Evolutionary conservation across 2,888 invertebrate genomes (phyloP).

Genomic region (Dioctria linearis): DNA sequence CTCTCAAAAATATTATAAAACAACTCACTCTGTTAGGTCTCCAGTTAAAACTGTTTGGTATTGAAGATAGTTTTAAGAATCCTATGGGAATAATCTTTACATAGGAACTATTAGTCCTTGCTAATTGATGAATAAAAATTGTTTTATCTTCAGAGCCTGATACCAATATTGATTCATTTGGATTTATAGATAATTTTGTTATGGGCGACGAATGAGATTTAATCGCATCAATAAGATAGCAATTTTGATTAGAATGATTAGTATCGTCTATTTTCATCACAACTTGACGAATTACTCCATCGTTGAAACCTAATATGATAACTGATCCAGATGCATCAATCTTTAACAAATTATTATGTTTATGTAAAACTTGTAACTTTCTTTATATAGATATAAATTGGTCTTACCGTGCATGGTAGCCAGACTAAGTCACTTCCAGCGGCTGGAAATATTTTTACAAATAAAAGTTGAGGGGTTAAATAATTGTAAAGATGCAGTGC

Average conservation of each 20-base stretch:
- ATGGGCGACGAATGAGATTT: slow-evolving; percentile 81
- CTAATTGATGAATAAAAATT: slow-evolving; percentile 78
- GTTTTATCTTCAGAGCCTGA: slow-evolving; percentile 80
- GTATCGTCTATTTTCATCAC: slow-evolving; percentile 62
- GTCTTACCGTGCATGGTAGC: slow-evolving; percentile 77
- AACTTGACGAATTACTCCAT: slow-evolving; percentile 79
- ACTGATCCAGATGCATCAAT: slow-evolving; percentile 78
- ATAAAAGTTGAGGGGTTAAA: slow-evolving; percentile 74
- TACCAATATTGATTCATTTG: slow-evolving; percentile 74
- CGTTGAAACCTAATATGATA: slow-evolving; percentile 79
- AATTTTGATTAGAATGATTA: slow-evolving; percentile 55
- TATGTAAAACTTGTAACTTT: neutral
- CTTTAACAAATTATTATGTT: slow-evolving; percentile 65
- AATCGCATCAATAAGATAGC: slow-evolving; percentile 71
- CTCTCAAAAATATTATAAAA: no score
- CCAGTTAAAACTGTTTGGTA: slow-evolving; percentile 80
- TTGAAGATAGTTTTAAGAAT: slow-evolving; percentile 77
- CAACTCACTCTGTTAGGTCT: slow-evolving; percentile 72
- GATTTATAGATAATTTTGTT: slow-evolving; percentile 76
- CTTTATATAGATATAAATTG: neutral
- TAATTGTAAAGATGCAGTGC: slow-evolving; percentile 83
- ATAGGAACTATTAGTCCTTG: slow-evolving; percentile 67
- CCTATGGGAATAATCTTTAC: slow-evolving; percentile 77
- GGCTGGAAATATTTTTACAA: slow-evolving; percentile 75
- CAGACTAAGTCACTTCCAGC: slow-evolving; percentile 78